Evolutionary conservation across 2,113 vertebrate species (phyloP).

Genomic region (Lampris incognitus): DNA sequence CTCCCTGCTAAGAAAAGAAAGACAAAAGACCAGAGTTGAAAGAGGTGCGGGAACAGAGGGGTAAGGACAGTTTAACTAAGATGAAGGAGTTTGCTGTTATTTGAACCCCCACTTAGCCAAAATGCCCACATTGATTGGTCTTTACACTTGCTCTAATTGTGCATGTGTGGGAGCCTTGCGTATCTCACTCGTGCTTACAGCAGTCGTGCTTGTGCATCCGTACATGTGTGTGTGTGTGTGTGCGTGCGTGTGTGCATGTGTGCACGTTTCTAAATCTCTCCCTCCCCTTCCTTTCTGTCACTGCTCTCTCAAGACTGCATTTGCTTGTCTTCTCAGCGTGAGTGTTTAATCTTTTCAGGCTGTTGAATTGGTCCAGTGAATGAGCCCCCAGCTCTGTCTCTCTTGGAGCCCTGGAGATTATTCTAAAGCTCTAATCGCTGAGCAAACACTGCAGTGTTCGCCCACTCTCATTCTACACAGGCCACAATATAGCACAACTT

Average conservation of each 20-base stretch:
- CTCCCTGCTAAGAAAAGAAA: constrained; percentile 73
- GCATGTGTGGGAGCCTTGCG: constrained; percentile 68
- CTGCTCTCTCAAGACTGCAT: constrained; percentile 93
- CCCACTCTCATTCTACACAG: constrained; percentile 90
- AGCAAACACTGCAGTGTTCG: constrained; percentile 99
- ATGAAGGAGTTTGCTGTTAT: constrained; percentile 74
- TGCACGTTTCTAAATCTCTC: constrained; percentile 61
- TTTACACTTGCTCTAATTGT: constrained; percentile 80
- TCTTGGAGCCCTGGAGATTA: constrained; percentile 98
- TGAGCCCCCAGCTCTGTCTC: constrained; percentile 95
- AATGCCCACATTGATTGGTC: constrained; percentile 79
- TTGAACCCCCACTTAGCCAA: constrained; percentile 73
- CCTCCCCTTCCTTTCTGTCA: constrained; percentile 82
- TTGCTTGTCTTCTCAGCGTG: constrained; percentile 99
- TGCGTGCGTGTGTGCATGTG: constrained; percentile 57
- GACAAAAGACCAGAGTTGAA: constrained; percentile 79
- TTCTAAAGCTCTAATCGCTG: constrained; percentile 99
- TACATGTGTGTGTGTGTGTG: constrained; percentile 59
- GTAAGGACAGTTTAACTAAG: constrained; percentile 80
- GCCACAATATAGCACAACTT: constrained; percentile 93
- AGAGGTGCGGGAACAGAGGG: constrained; percentile 74
- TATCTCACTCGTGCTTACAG: constrained; percentile 41
- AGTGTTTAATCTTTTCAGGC: constrained; percentile 99
- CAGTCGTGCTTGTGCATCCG: constrained; percentile 46
- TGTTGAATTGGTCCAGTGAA: constrained; percentile 98